Evolutionary conservation across 2,888 invertebrate genomes (phyloP), one percentile per base, ranked within the genome.

Genomic region (Thymelicus sylvestris): DNA sequence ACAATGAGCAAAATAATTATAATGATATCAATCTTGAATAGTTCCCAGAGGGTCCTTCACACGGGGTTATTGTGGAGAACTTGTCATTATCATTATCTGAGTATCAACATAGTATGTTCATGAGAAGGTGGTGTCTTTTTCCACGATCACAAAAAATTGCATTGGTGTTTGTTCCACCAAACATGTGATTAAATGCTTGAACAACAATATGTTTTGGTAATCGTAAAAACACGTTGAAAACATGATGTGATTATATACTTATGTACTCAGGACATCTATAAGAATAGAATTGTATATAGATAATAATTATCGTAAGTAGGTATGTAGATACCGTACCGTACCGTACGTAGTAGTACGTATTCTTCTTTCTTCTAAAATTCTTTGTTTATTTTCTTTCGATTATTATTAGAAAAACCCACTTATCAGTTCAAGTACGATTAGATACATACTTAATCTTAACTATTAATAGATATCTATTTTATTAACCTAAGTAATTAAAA

Each of bases 11-110:
- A 70, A 75, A 78, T 74, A 76, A 78, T 77, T 76, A 77, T 71
- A 71, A 41, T 67, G 78, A 78, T 79, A 76, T 68, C 48, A 74
- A 79, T 79, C 79, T 71, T 62, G 68, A 77, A 77, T 77, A 66
- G 68, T 76, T 78, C 76, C 72, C 78, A 79, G 62, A 63, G 39
- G 66, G 71, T 63, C 71, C 71, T 71, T 71, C 66, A 66, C 71
- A 66, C 63, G 66, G 39, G 13, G 38, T 66, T 44, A 52, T 55
- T 62, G 65, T 48, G 13, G 38, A 48, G 8, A 52, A 13, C 57
- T 52, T 64, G 24, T 38, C 39, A 65, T 66, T 71, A 71, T 38
- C 39, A 65, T 66, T 71, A 71, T 66, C 71, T 61, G 55, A 19
- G 38, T 71, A 71, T 71, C 70, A 62, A 68, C 57, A 64, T 47